Conservation (phyloP, 1,140 invertebrate species). For the Campoletis sonorensis region DNA sequence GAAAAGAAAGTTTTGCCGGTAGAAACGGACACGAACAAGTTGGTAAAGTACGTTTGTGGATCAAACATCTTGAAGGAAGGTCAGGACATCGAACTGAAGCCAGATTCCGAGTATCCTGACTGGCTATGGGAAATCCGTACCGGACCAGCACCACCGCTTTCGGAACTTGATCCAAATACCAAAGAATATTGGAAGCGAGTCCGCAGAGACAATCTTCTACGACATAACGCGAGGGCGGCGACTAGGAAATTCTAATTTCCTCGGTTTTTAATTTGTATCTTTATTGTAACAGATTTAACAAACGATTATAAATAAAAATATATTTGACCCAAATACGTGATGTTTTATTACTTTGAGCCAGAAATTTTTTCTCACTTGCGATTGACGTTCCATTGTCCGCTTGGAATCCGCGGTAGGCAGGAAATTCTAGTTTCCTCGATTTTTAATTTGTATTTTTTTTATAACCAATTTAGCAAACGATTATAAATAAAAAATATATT, state of each 20-base stretch:
- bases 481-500: no score
- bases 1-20: constrained; percentile 88
- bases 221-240: constrained; percentile 80
- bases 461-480: no score
- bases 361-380: no score
- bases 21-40: constrained; percentile 89
- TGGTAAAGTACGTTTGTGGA: constrained; percentile 91
- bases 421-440: no score
- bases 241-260: constrained; percentile 56
- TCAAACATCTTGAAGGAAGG: constrained; percentile 87
- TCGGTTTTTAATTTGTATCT: not conserved
- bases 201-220: constrained; percentile 78
- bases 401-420: no score
- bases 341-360: not conserved
- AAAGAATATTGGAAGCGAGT: constrained; percentile 89
- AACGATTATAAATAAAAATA: not conserved
- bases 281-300: not conserved
- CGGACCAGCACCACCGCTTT: constrained; percentile 79
- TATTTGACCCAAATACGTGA: not conserved
- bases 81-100: constrained; percentile 89
- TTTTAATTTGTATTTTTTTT: no score
- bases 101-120: constrained; percentile 93
- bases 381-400: no score
- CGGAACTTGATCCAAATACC: constrained; percentile 87
- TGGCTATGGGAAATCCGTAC: constrained; percentile 91